Evolutionary conservation across 1,140 invertebrate species (phyloP).

Genomic region (Drosophila orosa): DNA sequence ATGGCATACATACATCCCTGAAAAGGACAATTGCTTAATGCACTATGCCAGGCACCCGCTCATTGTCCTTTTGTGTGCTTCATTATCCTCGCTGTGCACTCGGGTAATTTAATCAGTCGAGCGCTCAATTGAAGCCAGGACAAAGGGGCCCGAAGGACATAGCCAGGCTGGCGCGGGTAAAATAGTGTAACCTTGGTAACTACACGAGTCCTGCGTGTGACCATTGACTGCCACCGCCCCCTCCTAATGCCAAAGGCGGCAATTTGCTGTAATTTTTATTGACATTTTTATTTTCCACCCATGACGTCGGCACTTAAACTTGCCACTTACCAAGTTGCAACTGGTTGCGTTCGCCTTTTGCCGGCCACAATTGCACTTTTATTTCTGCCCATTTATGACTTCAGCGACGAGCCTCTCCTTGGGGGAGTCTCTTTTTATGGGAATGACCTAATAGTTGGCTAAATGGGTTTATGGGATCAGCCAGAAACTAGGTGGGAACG

Average conservation of each 20-base stretch:
- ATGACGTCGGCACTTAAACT: conserved; percentile 53
- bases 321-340: conserved; percentile 31
- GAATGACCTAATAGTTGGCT: conserved; percentile 48
- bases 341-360: conserved; percentile 44
- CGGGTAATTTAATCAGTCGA: conserved; percentile 72
- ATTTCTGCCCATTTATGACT: conserved; percentile 35
- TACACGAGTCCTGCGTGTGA: conserved; percentile 54
- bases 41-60: conserved; percentile 19
- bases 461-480: conserved; percentile 52
- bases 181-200: conserved; percentile 65
- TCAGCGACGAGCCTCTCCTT: conserved; percentile 33
- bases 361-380: conserved; percentile 25
- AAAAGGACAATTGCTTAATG: conserved; percentile 63
- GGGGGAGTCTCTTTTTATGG: conserved; percentile 35
- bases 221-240: conserved; percentile 18
- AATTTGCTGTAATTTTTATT: conserved; percentile 68
- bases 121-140: conserved; percentile 70
- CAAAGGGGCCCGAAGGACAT: conserved; percentile 13
- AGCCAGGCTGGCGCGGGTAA: conserved; percentile 14
- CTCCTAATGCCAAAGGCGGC: conserved; percentile 24
- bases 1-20: conserved; percentile 21
- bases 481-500: conserved; percentile 11
- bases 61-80: conserved; percentile 42
- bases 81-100: conserved; percentile 46
- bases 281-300: conserved; percentile 62